Conservation (phyloP, 2,888 invertebrate species). For the Euplexia lucipara region DNA sequence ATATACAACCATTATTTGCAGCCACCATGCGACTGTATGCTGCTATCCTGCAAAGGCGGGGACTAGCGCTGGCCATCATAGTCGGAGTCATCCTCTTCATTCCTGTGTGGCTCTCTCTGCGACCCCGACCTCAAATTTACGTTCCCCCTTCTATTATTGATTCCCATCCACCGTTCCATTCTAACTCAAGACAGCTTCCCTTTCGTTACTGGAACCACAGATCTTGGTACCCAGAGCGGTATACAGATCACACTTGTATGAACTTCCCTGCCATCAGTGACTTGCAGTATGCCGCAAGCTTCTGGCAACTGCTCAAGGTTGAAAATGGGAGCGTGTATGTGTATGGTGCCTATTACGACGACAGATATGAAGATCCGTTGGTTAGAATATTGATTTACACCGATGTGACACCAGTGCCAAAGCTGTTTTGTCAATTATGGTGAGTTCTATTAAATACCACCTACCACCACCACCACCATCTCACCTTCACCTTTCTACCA, state of each 20-base stretch:
- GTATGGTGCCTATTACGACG: conserved; percentile 1
- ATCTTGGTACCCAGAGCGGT: neutral
- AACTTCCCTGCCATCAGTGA: neutral
- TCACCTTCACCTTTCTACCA: no score
- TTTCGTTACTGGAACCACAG: conserved; percentile 9
- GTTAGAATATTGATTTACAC: conserved; percentile 6
- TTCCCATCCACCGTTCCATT: neutral
- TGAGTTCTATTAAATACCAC: no score
- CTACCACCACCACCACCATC: no score
- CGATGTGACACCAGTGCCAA: neutral
- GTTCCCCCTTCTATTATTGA: neutral
- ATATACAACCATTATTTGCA: no score
- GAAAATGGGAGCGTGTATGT: conserved; percentile 2
- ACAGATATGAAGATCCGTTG: conserved; percentile 6
- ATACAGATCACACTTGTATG: neutral
- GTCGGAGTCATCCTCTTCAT: neutral
- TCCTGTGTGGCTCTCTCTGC: neutral
- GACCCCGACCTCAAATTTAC: neutral
- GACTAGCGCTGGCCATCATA: neutral
- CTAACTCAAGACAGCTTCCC: neutral
- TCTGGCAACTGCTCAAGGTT: conserved; percentile 4
- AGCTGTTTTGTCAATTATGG: conserved; percentile 6
- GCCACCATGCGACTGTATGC: neutral
- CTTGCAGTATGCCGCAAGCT: neutral
- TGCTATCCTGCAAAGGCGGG: neutral